Conservation (phyloP, 2,888 invertebrate genomes). For the Pterostichus niger region DNA sequence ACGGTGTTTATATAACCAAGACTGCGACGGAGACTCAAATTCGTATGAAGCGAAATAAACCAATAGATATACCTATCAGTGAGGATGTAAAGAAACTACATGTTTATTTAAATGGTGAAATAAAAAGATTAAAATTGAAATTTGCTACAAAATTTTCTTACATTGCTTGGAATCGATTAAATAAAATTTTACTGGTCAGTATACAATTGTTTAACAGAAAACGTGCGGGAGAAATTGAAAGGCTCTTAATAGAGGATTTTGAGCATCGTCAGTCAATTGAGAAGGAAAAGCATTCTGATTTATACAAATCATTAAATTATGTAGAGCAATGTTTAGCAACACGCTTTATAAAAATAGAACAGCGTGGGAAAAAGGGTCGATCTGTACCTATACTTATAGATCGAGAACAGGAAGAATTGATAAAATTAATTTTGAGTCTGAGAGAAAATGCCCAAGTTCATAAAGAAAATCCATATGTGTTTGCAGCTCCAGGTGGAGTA, state of each 20-base stretch:
- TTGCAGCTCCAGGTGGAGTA: not conserved
- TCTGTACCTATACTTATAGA: not conserved
- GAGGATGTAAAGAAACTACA: slow-evolving; percentile 4
- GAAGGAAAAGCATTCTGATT: slow-evolving; percentile 6
- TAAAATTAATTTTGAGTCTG: not conserved
- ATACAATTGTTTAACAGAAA: slow-evolving; percentile 6
- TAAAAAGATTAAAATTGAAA: too few species aligned
- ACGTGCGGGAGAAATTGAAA: slow-evolving; percentile 21
- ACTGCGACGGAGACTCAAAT: slow-evolving; percentile 9
- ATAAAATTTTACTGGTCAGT: too few species aligned
- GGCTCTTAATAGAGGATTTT: slow-evolving; percentile 17
- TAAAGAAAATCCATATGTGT: slow-evolving; percentile 2
- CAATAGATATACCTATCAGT: slow-evolving; percentile 1
- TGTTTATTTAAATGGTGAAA: too few species aligned
- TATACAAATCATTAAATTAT: not conserved
- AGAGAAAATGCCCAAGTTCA: not conserved
- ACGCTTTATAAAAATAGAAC: slow-evolving; percentile 3
- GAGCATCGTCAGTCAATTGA: slow-evolving; percentile 1
- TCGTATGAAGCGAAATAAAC: slow-evolving; percentile 6
- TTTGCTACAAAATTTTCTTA: slow-evolving; percentile 3
- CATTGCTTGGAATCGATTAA: not conserved
- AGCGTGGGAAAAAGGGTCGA: not conserved
- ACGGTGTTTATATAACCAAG: not conserved
- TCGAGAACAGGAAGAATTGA: not conserved
- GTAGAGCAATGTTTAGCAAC: not conserved